A percentile compares a stretch with the other conserved stretches of the same genome.
phyloP scores from a whole-genome alignment of 2,797 vertebrate species.

The Gallinago nigripennis region DNA sequence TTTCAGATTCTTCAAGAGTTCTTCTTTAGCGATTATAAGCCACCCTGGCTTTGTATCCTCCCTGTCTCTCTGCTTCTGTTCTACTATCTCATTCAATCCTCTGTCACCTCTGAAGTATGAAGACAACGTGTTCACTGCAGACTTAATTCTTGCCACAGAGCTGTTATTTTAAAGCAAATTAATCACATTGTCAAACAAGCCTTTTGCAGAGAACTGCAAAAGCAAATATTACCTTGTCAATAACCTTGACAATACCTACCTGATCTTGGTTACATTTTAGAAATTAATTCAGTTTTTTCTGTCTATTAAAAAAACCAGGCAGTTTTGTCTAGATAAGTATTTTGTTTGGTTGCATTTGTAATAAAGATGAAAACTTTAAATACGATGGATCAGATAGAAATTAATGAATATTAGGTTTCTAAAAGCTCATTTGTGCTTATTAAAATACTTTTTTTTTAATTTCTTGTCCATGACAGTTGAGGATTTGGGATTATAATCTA shows the following conservation, averaged over 20 bases:
- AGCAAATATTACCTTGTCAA: background rate
- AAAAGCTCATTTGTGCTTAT: background rate
- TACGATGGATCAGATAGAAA: background rate
- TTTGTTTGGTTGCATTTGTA: background rate
- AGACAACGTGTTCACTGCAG: background rate
- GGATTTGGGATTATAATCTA: background rate
- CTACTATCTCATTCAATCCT: background rate
- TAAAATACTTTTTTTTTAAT: background rate
- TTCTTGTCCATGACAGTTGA: background rate
- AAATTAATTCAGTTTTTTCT: background rate
- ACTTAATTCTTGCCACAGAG: background rate
- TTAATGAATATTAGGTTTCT: background rate
- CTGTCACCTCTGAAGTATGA: background rate
- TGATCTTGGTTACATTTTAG: background rate
- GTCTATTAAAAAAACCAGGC: background rate
- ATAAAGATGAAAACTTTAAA: background rate
- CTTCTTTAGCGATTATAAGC: background rate
- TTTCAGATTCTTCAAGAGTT: background rate
- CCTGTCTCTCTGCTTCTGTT: background rate
- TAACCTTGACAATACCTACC: too few relatives aligned
- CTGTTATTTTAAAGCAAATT: background rate
- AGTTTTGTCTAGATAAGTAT: background rate
- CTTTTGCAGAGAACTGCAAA: background rate
- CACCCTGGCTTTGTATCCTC: background rate
- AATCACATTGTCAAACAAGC: background rate